Evolutionary conservation across 1,140 invertebrate species (phyloP), one percentile per base, ranked within the genome.

Genomic region (Drosophila subpulchrella): DNA sequence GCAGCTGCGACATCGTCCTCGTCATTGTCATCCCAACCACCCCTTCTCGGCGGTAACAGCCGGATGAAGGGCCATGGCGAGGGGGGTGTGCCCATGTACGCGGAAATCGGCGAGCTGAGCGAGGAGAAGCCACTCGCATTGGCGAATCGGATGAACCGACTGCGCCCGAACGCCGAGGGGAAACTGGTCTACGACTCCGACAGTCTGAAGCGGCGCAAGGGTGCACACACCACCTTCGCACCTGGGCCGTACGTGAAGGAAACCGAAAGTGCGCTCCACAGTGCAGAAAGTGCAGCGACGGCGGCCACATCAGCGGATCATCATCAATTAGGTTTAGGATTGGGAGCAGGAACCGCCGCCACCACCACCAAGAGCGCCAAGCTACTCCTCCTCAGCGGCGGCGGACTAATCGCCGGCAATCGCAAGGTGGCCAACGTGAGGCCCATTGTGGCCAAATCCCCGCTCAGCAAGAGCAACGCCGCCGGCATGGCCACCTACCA

Each of bases 141-240:
- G 62, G 68, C 75, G 38, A 51, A 34, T 72, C 94, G 96, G 32
- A 8, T 34, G 32, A 34, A 34, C 83, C 97, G 98, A 0, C 68
- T 89, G 60, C 97, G 96, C 12, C 92, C 98, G 34, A 96, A 98
- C 92, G 96, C 97, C 1, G 96, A 97, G 81, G 97, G 97, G 13
- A 97, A 97, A 94, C 96, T 98, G 47, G 96, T 98, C 44, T 98
- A 97, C 91, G 96, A 96, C 60, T 98, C 97, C 1, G 97, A 98
- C 79, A 98, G 97, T 90, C 92, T 98, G 58, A 95, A 95, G 90
- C 94, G 96, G 83, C 94, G 96, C 86, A 96, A 97, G 93, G 95
- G 96, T 53, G 94, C 96, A 11, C 96, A 97, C 77, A 96, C 96
- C 7, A 97, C 96, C 20, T 97, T 97, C 84, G 96, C 96, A 93